Evolutionary conservation across 1,140 invertebrate genomes (phyloP), one percentile per base, ranked within the genome.

Genomic region (Eupeodes corollae): DNA sequence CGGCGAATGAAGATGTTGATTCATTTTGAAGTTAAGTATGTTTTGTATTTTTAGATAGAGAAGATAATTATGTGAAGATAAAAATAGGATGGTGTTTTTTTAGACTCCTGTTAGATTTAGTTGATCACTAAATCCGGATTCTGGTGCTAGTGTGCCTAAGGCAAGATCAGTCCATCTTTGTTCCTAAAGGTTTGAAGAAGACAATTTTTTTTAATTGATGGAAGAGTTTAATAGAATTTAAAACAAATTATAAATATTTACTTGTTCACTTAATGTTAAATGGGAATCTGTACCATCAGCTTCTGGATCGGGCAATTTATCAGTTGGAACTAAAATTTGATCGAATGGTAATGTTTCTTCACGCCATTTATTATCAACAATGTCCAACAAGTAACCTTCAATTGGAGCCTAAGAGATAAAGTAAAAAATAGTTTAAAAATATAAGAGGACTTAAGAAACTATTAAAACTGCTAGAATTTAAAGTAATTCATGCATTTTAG

Each of bases 231-330:
- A n/a, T n/a, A n/a, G n/a, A n/a, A n/a, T n/a, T n/a, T n/a, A n/a
- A n/a, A n/a, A n/a, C n/a, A n/a, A n/a, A 15, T 26, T 33, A 11
- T 37, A 6, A 44, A 33, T 12, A 47, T 9, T 57, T 52, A 67
- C 88, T 59, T 93, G 84, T 67, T 96, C 90, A 60, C 84, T 87
- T 0, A 94, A 68, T 3, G 89, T 94, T 61, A 93, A 80, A 57
- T 87, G 84, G 34, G 84, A 84, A 67, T 93, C 91, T 16, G 87
- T 88, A 61, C 89, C 90, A 63, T 96, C 91, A 26, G 90, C 90
- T 69, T 97, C 92, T 2, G 88, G 88, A 73, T 95, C 91, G 6
- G 91, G 88, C 30, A 96, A 70, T 72, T 96, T 91, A 54, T 82
- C 77, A 38, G 83, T 58, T 10, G 92, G 91, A 11, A 96, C 91